phyloP scores from a whole-genome alignment of 1,140 invertebrate species.

The Cydia fagiglandana region DNA sequence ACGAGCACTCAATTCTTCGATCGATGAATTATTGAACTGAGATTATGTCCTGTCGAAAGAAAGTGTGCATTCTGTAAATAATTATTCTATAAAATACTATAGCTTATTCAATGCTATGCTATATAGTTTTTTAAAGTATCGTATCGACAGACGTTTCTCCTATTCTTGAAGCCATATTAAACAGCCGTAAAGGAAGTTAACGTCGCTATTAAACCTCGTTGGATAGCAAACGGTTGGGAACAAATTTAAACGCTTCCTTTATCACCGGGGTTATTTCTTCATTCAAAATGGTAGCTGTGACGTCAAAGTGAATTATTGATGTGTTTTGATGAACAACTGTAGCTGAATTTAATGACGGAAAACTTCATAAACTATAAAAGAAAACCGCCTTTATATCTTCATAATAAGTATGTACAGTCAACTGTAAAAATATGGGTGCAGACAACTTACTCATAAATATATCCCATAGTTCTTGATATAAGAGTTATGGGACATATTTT shows the following conservation, averaged over 20 bases:
- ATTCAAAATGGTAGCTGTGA: not conserved
- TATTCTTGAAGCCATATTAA: not conserved
- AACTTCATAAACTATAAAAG: not conserved
- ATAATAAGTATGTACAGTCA: too few species aligned
- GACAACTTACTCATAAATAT: too few species aligned
- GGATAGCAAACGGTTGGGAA: not conserved
- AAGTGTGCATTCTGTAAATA: too few species aligned
- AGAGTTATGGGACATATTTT: too few species aligned
- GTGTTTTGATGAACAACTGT: not conserved
- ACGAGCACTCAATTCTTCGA: too few species aligned
- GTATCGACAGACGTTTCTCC: not conserved
- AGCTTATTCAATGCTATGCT: too few species aligned
- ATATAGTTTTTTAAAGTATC: not conserved
- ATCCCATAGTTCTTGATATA: too few species aligned
- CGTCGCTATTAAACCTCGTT: not conserved
- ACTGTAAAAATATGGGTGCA: too few species aligned
- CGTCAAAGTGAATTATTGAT: not conserved
- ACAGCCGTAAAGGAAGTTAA: not conserved
- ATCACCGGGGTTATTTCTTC: not conserved
- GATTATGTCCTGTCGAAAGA: too few species aligned
- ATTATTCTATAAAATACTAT: too few species aligned
- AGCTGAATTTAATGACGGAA: not conserved
- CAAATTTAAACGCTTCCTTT: slow-evolving; percentile 13
- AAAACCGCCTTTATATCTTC: not conserved
- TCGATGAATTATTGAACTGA: too few species aligned